phyloP scores from a whole-genome alignment of 2,113 vertebrate genomes.

The Larimichthys polyactis region DNA sequence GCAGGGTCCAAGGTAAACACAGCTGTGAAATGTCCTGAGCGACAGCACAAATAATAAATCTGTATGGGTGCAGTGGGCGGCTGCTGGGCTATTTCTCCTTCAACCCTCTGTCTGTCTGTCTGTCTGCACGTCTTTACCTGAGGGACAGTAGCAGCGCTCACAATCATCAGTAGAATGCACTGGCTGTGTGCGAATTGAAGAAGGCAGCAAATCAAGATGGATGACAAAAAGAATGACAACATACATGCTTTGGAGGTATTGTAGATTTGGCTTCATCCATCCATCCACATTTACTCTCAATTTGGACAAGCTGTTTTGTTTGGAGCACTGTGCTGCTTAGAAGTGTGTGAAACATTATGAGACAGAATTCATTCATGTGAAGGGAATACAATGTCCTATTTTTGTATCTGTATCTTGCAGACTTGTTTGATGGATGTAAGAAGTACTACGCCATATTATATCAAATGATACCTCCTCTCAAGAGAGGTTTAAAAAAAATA shows the following conservation, averaged over 20 bases:
- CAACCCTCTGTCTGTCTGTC: constrained; percentile 46
- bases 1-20: constrained; percentile 87
- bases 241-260: constrained; percentile 35
- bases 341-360: constrained; percentile 54
- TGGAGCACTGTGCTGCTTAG: constrained; percentile 35
- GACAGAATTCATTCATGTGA: constrained; percentile 56
- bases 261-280: constrained; percentile 50
- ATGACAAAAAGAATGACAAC: constrained; percentile 59
- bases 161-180: constrained; percentile 34
- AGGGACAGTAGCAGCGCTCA: constrained; percentile 20
- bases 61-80: constrained; percentile 69
- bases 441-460: constrained; percentile 9
- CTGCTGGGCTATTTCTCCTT: constrained; percentile 70
- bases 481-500: not conserved
- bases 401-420: constrained; percentile 1
- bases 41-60: constrained; percentile 82
- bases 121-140: constrained; percentile 21
- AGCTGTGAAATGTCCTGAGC: constrained; percentile 86
- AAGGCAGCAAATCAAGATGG: constrained; percentile 64
- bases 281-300: constrained; percentile 48
- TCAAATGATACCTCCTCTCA: constrained; percentile 3
- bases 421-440: constrained; percentile 15
- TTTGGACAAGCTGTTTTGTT: constrained; percentile 59
- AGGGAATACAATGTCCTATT: constrained; percentile 33
- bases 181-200: constrained; percentile 51